These are phyloP conservation scores for Marisa cornuarietis DNA, from an alignment of 1,140 invertebrate genomes.

Conservation along the genomic window DNA sequence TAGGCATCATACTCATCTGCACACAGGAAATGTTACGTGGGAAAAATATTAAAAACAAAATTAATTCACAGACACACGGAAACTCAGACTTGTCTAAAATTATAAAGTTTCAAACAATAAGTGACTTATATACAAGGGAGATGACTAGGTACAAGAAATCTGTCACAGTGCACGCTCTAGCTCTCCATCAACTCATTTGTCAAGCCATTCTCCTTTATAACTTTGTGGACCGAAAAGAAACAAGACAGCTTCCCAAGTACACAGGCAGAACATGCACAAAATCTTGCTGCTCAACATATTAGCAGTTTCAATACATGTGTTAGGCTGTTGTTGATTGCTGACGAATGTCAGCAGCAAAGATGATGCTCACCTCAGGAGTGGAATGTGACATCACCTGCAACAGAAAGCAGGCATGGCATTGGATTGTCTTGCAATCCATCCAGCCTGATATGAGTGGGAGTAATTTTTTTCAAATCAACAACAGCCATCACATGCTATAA, in stretches of 20 bases:
- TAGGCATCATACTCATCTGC: conserved; percentile 98
- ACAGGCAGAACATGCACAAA: not conserved
- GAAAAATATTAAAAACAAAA: conserved; percentile 1
- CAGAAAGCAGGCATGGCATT: conserved; percentile 61
- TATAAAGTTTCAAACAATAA: not conserved
- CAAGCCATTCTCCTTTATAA: too few relatives aligned
- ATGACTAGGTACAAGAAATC: too few relatives aligned
- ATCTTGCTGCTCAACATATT: too few relatives aligned
- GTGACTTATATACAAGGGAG: not conserved
- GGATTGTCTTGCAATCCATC: conserved; percentile 50
- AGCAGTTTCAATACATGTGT: not conserved
- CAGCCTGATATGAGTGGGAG: conserved; percentile 30
- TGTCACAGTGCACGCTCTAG: too few relatives aligned
- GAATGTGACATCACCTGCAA: conserved; percentile 34
- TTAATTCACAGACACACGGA: not conserved
- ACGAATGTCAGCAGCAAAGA: not conserved
- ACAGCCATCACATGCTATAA: conserved; percentile 10
- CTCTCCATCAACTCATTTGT: too few relatives aligned
- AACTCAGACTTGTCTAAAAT: not conserved
- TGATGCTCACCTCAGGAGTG: conserved; percentile 14
- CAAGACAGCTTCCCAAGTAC: not conserved
- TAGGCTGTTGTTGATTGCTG: conserved; percentile 18
- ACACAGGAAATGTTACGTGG: conserved; percentile 65
- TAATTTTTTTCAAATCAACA: conserved; percentile 21
- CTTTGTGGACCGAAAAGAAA: too few relatives aligned